These are phyloP conservation scores for Stegastes partitus DNA, from an alignment of 2,113 vertebrate species.

Conservation along the genomic window DNA sequence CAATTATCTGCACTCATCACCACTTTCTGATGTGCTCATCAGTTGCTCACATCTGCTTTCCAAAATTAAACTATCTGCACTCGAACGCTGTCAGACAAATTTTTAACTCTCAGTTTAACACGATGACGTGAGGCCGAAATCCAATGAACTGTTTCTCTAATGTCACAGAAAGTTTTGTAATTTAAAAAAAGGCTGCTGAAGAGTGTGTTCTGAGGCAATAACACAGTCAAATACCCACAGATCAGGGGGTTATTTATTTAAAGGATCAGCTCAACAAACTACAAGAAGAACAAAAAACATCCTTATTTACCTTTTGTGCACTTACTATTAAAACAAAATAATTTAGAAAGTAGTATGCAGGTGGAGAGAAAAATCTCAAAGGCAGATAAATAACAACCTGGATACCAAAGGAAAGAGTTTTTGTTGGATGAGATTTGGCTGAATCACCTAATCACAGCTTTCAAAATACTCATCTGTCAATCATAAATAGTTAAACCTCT, in stretches of 20 bases:
- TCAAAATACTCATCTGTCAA: background rate
- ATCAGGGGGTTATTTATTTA: background rate
- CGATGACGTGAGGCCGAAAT: no score
- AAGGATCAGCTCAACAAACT: no score
- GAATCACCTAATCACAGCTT: background rate
- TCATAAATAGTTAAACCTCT: background rate
- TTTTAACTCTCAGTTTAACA: background rate
- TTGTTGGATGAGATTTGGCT: background rate
- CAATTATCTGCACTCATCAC: background rate
- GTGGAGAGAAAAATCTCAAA: background rate
- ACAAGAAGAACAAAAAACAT: no score
- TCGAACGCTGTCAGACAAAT: no score
- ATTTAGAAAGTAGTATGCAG: background rate
- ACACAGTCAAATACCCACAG: background rate
- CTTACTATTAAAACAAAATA: background rate
- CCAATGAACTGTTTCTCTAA: no score
- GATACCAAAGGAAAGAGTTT: background rate
- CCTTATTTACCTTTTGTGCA: background rate
- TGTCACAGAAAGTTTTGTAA: no score
- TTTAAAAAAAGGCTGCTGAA: background rate
- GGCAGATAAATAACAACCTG: background rate
- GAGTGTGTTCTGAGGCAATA: background rate
- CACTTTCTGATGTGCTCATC: background rate
- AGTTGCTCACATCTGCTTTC: background rate
- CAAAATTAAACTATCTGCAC: background rate